phyloP scores from a whole-genome alignment of 2,113 vertebrate genomes.

The Rhinichthys klamathensis region DNA sequence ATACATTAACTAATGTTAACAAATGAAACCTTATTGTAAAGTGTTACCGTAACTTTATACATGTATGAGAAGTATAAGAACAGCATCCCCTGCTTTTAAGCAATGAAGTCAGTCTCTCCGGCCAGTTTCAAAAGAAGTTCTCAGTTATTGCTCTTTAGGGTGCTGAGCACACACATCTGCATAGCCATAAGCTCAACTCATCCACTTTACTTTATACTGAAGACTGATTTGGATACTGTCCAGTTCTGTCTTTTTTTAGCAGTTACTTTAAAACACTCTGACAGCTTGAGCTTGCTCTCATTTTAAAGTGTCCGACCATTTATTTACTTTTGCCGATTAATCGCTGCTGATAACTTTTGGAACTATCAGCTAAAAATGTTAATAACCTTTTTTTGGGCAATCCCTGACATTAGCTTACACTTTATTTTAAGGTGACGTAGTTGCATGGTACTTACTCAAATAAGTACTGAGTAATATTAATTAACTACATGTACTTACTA shows the following conservation, averaged over 20 bases:
- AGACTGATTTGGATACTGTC: slow-evolving; percentile 18
- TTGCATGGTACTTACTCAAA: no score
- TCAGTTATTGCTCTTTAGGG: slow-evolving; percentile 30
- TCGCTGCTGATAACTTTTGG: background rate
- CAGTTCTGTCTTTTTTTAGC: slow-evolving; percentile 33
- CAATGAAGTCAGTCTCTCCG: background rate
- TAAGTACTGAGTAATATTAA: no score
- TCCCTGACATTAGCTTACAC: background rate
- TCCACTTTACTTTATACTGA: slow-evolving; percentile 38
- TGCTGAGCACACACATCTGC: slow-evolving; percentile 36
- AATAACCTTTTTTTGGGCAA: background rate
- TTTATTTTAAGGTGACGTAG: no score
- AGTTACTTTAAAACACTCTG: slow-evolving; percentile 25
- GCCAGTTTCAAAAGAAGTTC: slow-evolving; percentile 13
- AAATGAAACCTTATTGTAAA: no score
- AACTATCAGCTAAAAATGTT: background rate
- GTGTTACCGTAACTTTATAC: background rate
- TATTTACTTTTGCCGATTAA: slow-evolving; percentile 4
- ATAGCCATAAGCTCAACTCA: slow-evolving; percentile 27
- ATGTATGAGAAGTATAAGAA: background rate
- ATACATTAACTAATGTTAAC: no score
- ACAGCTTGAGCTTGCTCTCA: slow-evolving; percentile 20
- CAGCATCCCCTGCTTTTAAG: background rate
- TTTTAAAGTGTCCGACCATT: slow-evolving; percentile 2
- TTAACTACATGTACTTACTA: no score